A percentile compares a stretch with the other conserved stretches of the same genome.
Evolutionary conservation across 2,888 invertebrate species (phyloP).

Genomic region (Nomada fucata): DNA sequence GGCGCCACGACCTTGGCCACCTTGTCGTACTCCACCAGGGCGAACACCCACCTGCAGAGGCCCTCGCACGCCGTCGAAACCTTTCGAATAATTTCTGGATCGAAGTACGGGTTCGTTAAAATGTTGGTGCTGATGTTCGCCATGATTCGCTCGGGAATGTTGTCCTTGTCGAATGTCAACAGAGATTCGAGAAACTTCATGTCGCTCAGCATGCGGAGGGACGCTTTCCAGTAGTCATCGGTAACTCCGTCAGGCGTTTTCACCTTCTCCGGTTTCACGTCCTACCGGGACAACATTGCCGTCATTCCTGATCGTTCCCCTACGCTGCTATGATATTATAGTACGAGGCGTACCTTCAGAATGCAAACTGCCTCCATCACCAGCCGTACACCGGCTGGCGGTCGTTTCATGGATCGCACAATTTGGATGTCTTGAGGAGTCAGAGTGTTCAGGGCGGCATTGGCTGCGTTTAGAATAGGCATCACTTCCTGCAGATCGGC

Average conservation of each 20-base stretch:
- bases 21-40: slow-evolving; percentile 96
- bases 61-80: slow-evolving; percentile 97
- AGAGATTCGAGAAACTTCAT: slow-evolving; percentile 96
- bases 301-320: no score
- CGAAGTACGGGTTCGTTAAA: slow-evolving; percentile 93
- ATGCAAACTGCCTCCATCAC: slow-evolving; percentile 99
- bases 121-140: slow-evolving; percentile 92
- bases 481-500: slow-evolving; percentile 95
- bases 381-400: slow-evolving; percentile 94
- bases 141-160: slow-evolving; percentile 93
- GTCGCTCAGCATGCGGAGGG: slow-evolving; percentile 94
- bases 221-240: slow-evolving; percentile 97
- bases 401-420: slow-evolving; percentile 98
- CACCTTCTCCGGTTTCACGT: slow-evolving; percentile 94
- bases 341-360: slow-evolving; percentile 87
- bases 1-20: slow-evolving; percentile 97
- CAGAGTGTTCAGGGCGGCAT: slow-evolving; percentile 94
- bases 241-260: slow-evolving; percentile 90
- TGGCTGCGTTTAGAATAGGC: slow-evolving; percentile 94
- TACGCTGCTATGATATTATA: background rate
- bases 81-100: slow-evolving; percentile 94
- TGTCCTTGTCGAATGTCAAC: slow-evolving; percentile 95
- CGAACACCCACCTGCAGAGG: slow-evolving; percentile 97
- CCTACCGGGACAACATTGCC: slow-evolving; percentile 83
- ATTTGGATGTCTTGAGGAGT: slow-evolving; percentile 97